Base-by-base conservation (phyloP, 2,888 invertebrate genomes). In the Lepidocyrtoides sp. region DNA sequence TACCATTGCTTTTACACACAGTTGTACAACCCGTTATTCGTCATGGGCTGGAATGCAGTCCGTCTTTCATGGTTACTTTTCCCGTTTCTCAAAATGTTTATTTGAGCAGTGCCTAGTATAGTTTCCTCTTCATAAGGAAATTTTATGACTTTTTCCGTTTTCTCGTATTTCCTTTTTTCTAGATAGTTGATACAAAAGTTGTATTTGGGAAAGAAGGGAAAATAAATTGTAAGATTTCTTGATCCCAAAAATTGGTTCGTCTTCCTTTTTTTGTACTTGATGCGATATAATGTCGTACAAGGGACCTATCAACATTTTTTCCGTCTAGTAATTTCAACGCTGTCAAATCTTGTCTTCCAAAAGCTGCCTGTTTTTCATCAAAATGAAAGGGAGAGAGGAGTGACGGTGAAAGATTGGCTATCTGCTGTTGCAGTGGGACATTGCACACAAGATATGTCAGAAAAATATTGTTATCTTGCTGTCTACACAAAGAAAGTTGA, bases 61-160 rank as follows among this genome's bases (percentile, higher is more conserved):
- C 20, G 29, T 77, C 51, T 36, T 10, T 72, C 5, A 72, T 72
- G 20, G 79, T 54, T 60, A 77, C 77, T 48, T 75, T 51, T 44
- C 29, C 14, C 63, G 26, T 66, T 84, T 10, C 48, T 32, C 5
- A 14, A 51, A 85, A 66, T 66, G 48, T 63, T 69, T 83, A 36
- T 72, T 36, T 36, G 36, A 36, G 36, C 36, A 36, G 63, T 29
- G 12, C 63, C 12, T 57, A 57, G 23, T 54, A 77, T 51, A 8
- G 17, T 32, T 32, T 14, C 36, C 23, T 32, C 32, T 69, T 26
- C 29, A 10, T 69, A 60, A 79, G 66, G n/a, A 57, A 89, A 72
- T 89, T 91, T 91, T 91, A 91, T 26, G 91, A 91, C 79, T 91
- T 86, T 82, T 63, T 57, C 57, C 17, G 36, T 51, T 32, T 63